Conservation (phyloP, 2,113 vertebrate species). For the Halcyon senegalensis region DNA sequence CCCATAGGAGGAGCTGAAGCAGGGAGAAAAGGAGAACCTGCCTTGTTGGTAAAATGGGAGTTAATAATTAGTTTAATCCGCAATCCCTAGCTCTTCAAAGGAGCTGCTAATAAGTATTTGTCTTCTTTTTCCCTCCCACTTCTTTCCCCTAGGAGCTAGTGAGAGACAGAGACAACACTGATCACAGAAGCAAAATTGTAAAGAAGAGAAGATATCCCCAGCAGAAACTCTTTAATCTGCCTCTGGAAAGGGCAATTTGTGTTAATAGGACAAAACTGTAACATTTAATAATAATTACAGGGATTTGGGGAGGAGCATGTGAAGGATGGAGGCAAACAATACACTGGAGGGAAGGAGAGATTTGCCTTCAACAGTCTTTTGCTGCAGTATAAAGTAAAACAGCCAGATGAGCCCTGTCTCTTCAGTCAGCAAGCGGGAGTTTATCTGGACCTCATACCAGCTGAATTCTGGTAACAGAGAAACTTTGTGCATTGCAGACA, state of each 20-base stretch:
- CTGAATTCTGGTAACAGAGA: neutral
- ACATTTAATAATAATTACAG: conserved; percentile 66
- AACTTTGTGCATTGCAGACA: neutral
- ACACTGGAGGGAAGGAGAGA: neutral
- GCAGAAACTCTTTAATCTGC: conserved; percentile 64
- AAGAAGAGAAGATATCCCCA: conserved; percentile 43
- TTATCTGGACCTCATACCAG: neutral
- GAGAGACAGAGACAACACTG: conserved; percentile 31
- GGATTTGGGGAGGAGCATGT: conserved; percentile 12
- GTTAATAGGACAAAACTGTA: conserved; percentile 67
- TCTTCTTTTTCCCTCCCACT: conserved; percentile 52
- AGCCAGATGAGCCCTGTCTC: neutral
- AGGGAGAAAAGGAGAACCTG: neutral
- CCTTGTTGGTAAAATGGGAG: neutral
- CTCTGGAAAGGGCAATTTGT: conserved; percentile 66
- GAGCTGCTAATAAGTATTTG: conserved; percentile 64
- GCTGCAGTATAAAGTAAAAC: neutral
- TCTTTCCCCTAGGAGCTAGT: conserved; percentile 42
- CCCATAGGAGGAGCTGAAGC: neutral
- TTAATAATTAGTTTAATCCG: conserved; percentile 61
- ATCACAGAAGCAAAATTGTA: conserved; percentile 64
- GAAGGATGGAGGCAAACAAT: neutral
- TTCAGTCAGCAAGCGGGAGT: accelerated
- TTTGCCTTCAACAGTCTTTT: neutral
- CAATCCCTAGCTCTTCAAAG: conserved; percentile 55